Evolutionary conservation across 1,140 invertebrate genomes (phyloP), one percentile per base, ranked within the genome.

Genomic region (Pogonus chalceus): DNA sequence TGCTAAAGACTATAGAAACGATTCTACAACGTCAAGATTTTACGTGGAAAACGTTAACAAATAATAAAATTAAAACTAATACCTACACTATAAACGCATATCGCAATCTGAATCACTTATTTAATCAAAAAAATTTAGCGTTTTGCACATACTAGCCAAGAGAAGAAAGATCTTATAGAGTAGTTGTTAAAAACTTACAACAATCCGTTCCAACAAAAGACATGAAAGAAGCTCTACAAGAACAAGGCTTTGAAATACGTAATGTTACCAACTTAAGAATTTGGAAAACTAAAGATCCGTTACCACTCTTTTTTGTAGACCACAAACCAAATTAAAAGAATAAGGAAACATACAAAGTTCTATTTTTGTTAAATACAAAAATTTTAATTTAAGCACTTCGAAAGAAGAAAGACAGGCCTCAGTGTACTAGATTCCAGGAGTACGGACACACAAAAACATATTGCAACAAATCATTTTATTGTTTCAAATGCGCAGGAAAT

Each of bases 401-500:
- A n/a, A 62, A 63, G 53, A 57, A 60, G 21, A 65, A 35, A 9
- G 55, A 54, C n/a, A 62, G 4, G 4, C 52, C 58, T 4, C 69
- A 72, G 55, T 71, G 69, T 49, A 54, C 48, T 14, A 56, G 64
- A 14, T 72, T 66, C 51, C n/a, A n/a, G n/a, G n/a, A 20, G 9
- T 20, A 61, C 52, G 70, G 69, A 1, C 68, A 72, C 49, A 67
- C 67, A 7, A 65, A 68, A 57, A 50, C 52, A 2, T 66, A 70
- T 39, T 72, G 67, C 48, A 55, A 26, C 10, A 61, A 58, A 50
- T 18, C 47, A 49, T 54, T 37, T n/a, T 51, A 57, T 22, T 71
- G 70, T 51, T 65, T 72, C n/a, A 71, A 69, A 59, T 72, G 69
- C 59, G 65, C 61, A 12, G 51, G 51, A 20, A 48, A 65, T 10